Evolutionary conservation across 64 coral and sea anemone genomes (phyloP).

Genomic region (Dendrophyllia cribrosa): DNA sequence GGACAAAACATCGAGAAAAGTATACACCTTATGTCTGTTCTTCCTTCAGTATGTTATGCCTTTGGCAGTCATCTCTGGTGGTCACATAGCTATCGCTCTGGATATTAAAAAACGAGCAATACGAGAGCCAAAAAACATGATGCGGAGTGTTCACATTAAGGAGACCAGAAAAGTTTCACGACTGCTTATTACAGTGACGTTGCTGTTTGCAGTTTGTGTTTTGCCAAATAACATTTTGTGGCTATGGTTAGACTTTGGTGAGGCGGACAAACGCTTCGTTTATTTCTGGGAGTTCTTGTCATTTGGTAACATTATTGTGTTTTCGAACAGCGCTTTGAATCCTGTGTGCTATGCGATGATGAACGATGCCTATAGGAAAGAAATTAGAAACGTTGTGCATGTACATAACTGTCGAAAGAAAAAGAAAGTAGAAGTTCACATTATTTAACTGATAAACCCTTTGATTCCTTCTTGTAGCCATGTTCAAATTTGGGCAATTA

Average conservation of each 20-base stretch:
- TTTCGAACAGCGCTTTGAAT: conserved; percentile 40
- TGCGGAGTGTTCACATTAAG: neutral
- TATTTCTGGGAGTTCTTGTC: conserved; percentile 21
- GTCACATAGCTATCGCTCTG: conserved; percentile 30
- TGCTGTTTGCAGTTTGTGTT: conserved; percentile 32
- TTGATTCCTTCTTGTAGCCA: too few species aligned
- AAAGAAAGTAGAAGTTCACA: neutral
- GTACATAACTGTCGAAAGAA: neutral
- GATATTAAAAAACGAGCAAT: neutral
- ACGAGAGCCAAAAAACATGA: neutral
- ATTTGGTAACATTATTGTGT: conserved; percentile 17
- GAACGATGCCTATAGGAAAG: neutral
- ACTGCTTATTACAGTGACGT: neutral
- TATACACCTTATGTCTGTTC: conserved; percentile 55
- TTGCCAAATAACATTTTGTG: conserved; percentile 33
- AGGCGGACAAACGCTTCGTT: neutral
- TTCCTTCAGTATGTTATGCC: conserved; percentile 69
- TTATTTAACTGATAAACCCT: too few species aligned
- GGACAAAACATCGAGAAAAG: neutral
- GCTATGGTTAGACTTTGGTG: conserved; percentile 46
- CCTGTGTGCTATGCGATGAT: conserved; percentile 32
- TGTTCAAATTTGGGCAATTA: too few species aligned
- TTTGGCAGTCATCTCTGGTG: conserved; percentile 36
- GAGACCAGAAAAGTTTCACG: neutral
- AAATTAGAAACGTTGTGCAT: neutral